Conservation (phyloP, 1,140 invertebrate genomes). For the Vollenhovia emeryi region DNA sequence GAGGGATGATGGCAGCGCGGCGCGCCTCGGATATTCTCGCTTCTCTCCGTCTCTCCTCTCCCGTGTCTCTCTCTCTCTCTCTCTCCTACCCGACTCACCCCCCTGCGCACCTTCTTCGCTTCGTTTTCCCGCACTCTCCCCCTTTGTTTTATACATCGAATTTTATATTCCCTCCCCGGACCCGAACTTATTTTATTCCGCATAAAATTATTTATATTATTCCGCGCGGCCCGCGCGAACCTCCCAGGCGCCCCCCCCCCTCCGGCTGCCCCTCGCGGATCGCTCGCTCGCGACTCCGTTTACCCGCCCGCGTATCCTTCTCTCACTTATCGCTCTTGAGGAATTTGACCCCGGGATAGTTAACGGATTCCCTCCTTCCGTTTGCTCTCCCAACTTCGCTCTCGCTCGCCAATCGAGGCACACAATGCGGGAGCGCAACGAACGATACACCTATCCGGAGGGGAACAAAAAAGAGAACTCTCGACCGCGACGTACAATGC, state of each 20-base stretch:
- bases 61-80: neutral
- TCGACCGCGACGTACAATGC: neutral
- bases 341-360: constrained; percentile 29
- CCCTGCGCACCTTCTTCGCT: neutral
- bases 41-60: constrained; percentile 34
- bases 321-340: neutral
- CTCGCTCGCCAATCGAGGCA: neutral
- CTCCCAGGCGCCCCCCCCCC: too few species aligned
- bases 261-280: too few species aligned
- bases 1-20: constrained; percentile 14
- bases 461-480: neutral
- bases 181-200: constrained; percentile 11
- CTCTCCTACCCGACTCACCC: neutral
- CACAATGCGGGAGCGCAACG: neutral
- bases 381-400: neutral
- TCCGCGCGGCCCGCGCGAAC: neutral
- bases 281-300: neutral
- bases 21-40: constrained; percentile 52
- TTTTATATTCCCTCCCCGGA: neutral
- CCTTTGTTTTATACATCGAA: constrained; percentile 20
- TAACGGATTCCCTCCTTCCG: neutral
- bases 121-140: neutral
- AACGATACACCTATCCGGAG: neutral
- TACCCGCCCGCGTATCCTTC: neutral
- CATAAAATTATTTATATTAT: neutral